phyloP scores from a whole-genome alignment of 2,888 invertebrate species.

The Stictocephala bisonia region DNA sequence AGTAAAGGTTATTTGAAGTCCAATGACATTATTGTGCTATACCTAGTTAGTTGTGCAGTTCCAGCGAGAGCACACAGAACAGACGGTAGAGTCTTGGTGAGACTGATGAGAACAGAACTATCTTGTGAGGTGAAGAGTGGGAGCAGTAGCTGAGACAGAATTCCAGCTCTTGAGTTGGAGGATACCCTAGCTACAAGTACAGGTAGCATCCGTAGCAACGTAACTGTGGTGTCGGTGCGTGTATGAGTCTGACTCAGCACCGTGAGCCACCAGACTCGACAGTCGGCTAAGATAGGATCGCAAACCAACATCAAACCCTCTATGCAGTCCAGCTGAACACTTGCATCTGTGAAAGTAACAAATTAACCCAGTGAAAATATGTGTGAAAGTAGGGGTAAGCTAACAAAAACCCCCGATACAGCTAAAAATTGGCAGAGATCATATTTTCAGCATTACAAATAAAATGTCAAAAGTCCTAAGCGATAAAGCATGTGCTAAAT shows the following conservation, averaged over 20 bases:
- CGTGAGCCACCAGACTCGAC: not conserved
- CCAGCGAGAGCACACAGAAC: not conserved
- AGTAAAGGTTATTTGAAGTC: too few relatives aligned
- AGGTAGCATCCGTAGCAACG: not conserved
- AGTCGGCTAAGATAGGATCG: not conserved
- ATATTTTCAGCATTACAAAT: too few relatives aligned
- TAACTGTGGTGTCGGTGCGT: not conserved
- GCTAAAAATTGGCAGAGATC: too few relatives aligned
- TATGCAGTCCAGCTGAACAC: not conserved
- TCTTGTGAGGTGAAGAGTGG: not conserved
- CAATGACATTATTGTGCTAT: too few relatives aligned
- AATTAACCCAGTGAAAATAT: not conserved
- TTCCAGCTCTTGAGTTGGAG: not conserved
- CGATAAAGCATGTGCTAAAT: too few relatives aligned
- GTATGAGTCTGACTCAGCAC: not conserved
- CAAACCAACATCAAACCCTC: constrained; percentile 10
- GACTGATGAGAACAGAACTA: not conserved
- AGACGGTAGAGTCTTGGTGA: not conserved
- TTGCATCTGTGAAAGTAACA: not conserved
- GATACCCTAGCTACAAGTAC: not conserved
- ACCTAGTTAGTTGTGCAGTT: constrained; percentile 9
- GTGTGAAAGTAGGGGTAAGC: too few relatives aligned
- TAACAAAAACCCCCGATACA: too few relatives aligned
- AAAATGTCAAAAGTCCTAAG: too few relatives aligned
- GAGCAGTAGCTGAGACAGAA: not conserved